These are phyloP conservation scores for Actenoides lindsayi DNA, from an alignment of 2,113 vertebrate species.

Conservation along the genomic window DNA sequence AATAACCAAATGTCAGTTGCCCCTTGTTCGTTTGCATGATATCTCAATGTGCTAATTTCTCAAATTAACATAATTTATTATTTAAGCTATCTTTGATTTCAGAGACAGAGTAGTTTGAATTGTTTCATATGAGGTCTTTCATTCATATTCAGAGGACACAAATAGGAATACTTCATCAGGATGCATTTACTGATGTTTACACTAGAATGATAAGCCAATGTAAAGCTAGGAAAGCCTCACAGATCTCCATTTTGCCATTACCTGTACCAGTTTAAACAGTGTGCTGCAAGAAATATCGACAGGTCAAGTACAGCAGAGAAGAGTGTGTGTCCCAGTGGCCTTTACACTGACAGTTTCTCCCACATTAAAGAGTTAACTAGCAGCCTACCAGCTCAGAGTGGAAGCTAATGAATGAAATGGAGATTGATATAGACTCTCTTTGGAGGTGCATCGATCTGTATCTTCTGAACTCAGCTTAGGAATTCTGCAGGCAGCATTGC, in stretches of 20 bases:
- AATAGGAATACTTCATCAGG: slow-evolving; percentile 60
- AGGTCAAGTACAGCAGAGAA: slow-evolving; percentile 80
- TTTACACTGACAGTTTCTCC: slow-evolving; percentile 83
- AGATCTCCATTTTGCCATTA: slow-evolving; percentile 81
- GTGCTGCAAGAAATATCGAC: slow-evolving; percentile 79
- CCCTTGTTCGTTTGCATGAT: slow-evolving; percentile 50
- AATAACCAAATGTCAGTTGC: slow-evolving; percentile 44
- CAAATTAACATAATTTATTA: slow-evolving; percentile 72
- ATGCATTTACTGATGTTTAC: slow-evolving; percentile 74
- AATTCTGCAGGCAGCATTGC: slow-evolving; percentile 81
- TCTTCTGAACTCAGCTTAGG: slow-evolving; percentile 84
- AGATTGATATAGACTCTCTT: slow-evolving; percentile 86
- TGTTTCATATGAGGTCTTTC: slow-evolving; percentile 54
- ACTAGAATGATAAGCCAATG: slow-evolving; percentile 65
- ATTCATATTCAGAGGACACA: slow-evolving; percentile 49
- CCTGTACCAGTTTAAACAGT: slow-evolving; percentile 78
- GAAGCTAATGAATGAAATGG: slow-evolving; percentile 87
- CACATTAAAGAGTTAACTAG: slow-evolving; percentile 88
- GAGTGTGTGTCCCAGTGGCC: slow-evolving; percentile 76
- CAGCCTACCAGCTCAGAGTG: slow-evolving; percentile 79
- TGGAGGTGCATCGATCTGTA: slow-evolving; percentile 86
- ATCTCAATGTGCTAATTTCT: slow-evolving; percentile 69
- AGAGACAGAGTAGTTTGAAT: slow-evolving; percentile 62
- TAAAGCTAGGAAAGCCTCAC: slow-evolving; percentile 72
- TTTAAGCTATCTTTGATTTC: slow-evolving; percentile 72